Evolutionary conservation across 2,888 invertebrate species (phyloP).

Genomic region (Cheilosia variabilis): DNA sequence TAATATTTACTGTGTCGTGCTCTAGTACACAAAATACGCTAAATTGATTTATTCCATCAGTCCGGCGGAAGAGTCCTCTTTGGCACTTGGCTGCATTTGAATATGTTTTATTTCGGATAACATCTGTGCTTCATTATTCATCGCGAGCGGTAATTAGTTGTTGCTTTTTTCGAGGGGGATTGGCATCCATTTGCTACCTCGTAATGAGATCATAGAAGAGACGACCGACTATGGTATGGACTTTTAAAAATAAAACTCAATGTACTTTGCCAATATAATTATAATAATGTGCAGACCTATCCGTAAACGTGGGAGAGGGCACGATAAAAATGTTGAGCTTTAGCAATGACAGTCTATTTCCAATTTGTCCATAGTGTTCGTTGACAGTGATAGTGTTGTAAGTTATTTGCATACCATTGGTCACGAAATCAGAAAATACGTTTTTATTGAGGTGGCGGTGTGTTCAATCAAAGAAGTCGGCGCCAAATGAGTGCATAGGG

Average conservation of each 20-base stretch:
- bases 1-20: conserved; percentile 30
- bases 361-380: background rate
- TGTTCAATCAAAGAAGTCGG: background rate
- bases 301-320: no score
- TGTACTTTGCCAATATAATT: no score
- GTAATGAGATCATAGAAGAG: conserved; percentile 50
- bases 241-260: background rate
- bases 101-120: conserved; percentile 10
- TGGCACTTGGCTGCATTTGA: conserved; percentile 5
- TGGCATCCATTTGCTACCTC: conserved; percentile 2
- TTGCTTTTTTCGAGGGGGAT: background rate
- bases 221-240: background rate
- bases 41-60: conserved; percentile 44
- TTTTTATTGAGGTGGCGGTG: conserved; percentile 4
- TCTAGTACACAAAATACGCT: background rate
- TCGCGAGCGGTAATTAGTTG: conserved; percentile 10
- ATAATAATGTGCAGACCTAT: no score
- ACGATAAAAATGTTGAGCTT: no score
- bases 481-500: no score
- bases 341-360: no score
- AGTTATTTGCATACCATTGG: conserved; percentile 13
- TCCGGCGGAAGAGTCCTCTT: conserved; percentile 2
- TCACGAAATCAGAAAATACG: background rate
- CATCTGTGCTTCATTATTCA: conserved; percentile 45
- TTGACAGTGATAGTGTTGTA: background rate